phyloP scores from a whole-genome alignment of 2,113 vertebrate species.

The Tragelaphus imberbis region DNA sequence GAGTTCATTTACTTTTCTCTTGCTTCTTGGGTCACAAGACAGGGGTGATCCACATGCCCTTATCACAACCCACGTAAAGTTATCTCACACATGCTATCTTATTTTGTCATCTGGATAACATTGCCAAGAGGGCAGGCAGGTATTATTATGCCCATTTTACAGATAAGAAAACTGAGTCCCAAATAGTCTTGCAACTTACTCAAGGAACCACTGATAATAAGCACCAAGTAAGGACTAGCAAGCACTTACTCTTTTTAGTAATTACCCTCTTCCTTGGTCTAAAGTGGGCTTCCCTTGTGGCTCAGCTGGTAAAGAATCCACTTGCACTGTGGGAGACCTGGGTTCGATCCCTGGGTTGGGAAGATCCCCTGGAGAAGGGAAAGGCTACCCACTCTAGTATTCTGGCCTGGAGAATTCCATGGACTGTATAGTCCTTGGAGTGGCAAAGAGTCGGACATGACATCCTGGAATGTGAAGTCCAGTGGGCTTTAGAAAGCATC shows the following conservation, averaged over 20 bases:
- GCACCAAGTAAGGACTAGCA: background rate
- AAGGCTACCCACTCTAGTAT: background rate
- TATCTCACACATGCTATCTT: background rate
- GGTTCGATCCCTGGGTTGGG: background rate
- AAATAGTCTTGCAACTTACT: background rate
- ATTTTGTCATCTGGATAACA: background rate
- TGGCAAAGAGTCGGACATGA: background rate
- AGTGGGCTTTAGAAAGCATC: no score
- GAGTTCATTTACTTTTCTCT: background rate
- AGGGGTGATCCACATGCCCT: background rate
- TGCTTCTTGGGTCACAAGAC: background rate
- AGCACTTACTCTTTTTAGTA: constrained; percentile 17
- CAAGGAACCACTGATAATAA: background rate
- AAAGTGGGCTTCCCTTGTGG: background rate
- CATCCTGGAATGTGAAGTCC: no score
- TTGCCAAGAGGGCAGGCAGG: background rate
- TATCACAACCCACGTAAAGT: background rate
- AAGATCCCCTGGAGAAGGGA: background rate
- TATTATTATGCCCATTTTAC: constrained; percentile 14
- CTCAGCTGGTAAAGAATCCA: background rate
- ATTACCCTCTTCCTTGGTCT: background rate
- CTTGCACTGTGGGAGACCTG: background rate
- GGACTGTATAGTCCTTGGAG: background rate
- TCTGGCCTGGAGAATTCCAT: background rate
- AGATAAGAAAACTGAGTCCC: constrained; percentile 8